Conservation (phyloP, 2,113 vertebrate species). For the Oryzias javanicus region DNA sequence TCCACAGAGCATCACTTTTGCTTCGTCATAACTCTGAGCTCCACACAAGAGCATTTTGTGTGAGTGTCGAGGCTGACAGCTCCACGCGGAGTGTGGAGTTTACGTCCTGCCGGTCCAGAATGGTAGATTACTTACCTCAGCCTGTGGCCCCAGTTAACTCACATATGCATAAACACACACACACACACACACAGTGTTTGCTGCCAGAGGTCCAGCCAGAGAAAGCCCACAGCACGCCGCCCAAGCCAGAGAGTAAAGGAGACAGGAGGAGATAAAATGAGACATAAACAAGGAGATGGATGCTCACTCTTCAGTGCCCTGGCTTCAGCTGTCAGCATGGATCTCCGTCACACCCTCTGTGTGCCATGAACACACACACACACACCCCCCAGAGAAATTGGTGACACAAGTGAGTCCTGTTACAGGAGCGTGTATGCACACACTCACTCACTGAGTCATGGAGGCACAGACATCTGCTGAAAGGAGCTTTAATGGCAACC, state of each 20-base stretch:
- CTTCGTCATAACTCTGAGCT: constrained; percentile 24
- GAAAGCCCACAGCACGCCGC: constrained; percentile 41
- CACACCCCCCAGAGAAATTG: constrained; percentile 51
- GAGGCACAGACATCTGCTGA: constrained; percentile 60
- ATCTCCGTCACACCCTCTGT: constrained; percentile 63
- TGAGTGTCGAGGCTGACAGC: constrained; percentile 19
- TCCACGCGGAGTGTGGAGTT: constrained; percentile 62
- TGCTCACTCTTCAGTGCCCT: constrained; percentile 67
- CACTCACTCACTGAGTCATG: constrained; percentile 55
- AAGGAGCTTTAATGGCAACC: constrained; percentile 57
- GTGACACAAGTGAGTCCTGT: constrained; percentile 53
- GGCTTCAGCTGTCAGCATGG: constrained; percentile 50
- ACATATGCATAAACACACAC: constrained; percentile 13
- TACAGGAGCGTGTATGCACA: constrained; percentile 37
- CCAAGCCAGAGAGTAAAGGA: constrained; percentile 29
- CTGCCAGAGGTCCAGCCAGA: constrained; percentile 60
- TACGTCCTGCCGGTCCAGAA: constrained; percentile 49
- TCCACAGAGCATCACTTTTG: constrained; percentile 12
- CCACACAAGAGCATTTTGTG: constrained; percentile 3
- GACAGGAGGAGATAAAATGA: constrained; percentile 49
- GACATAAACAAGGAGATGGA: constrained; percentile 71
- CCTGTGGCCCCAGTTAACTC: constrained; percentile 59
- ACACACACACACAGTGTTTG: constrained; percentile 28
- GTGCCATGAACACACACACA: constrained; percentile 31
- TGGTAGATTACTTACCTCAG: constrained; percentile 31